Base-by-base conservation (phyloP, 30 jellyfish, hydroid and myxozoan genomes). In the Catostylus mosaicus region DNA sequence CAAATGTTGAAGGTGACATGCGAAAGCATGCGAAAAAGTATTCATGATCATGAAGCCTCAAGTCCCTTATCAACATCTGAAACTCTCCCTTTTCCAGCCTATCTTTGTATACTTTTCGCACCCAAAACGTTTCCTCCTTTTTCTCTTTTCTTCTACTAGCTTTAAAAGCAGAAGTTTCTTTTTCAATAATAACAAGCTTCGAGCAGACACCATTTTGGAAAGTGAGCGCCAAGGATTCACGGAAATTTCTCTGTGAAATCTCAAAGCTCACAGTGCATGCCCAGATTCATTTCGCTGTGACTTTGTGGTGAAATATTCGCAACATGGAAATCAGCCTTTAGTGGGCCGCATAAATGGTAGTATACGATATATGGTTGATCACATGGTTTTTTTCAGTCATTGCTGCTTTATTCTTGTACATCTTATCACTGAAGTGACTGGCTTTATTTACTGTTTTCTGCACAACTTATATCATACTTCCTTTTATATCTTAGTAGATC, bases 31-130 rank as follows among this genome's bases (percentile, higher is more conserved):
- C 38, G 62, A 43, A 70, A 48, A 43, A 67, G 33, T 67, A 67
- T 33, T 31, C 3, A 29, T 48, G 84, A 56, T 46, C 84, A 48
- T 45, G 54, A n/a, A 72, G 67, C 14, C 84, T 31, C 46, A 72
- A 36, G 32, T 72, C 71, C 71, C 71, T 72, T 45, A 72, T 51
- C 72, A 72, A 72, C 2, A 72, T 30, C 24, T 43, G 71, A 30
- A 72, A 75, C 40, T 75, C 77, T 35, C 87, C 87, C 67, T 75
- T 75, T 48, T 56, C 63, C 57, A 11, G 52, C 31, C 73, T 31
- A n/a, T 47, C 85, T 73, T 48, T 23, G 50, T 29, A 73, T n/a
- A 73, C 23, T 48, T 73, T 46, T 73, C 85, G 72, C 18, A 73
- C 85, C 85, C 85, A 73, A 30, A 9, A 73, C 73, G 73, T 33